A percentile compares a stretch with the other conserved stretches of the same genome.
phyloP scores from a whole-genome alignment of 2,797 vertebrate genomes.

The Emys orbicularis region DNA sequence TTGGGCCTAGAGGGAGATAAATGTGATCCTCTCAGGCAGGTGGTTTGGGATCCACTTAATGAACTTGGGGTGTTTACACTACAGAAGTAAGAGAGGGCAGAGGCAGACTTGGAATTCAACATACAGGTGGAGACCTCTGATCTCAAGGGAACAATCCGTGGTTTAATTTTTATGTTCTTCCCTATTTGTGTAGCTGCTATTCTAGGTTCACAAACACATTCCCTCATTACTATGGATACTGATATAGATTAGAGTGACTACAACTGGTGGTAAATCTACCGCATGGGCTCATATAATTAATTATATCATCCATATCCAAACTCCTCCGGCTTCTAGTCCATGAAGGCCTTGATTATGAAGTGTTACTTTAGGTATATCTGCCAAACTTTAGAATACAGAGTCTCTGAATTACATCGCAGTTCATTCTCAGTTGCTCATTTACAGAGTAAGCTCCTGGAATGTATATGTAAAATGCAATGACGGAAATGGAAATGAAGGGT shows the following conservation, averaged over 20 bases:
- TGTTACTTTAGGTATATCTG: conserved; percentile 13
- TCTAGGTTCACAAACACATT: background rate
- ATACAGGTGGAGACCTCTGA: background rate
- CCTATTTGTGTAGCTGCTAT: background rate
- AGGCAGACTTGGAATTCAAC: background rate
- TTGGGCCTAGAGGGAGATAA: background rate
- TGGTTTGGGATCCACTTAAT: background rate
- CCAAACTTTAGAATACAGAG: background rate
- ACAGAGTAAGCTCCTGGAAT: background rate
- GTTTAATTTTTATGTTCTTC: background rate
- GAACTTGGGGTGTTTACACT: background rate
- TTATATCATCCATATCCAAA: background rate
- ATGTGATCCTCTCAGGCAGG: background rate
- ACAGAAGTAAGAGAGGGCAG: background rate
- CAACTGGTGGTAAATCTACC: background rate
- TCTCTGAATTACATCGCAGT: background rate
- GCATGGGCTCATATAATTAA: background rate
- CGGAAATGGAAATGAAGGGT: background rate
- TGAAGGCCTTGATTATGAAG: background rate
- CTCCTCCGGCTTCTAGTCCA: background rate
- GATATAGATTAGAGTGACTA: background rate
- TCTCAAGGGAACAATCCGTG: background rate
- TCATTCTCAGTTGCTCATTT: background rate
- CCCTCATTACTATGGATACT: background rate
- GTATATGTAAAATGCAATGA: background rate